A percentile compares a stretch with the other conserved stretches of the same genome.
These are phyloP conservation scores for Carposina sasakii DNA, from an alignment of 1,140 invertebrate species.

Conservation along the genomic window DNA sequence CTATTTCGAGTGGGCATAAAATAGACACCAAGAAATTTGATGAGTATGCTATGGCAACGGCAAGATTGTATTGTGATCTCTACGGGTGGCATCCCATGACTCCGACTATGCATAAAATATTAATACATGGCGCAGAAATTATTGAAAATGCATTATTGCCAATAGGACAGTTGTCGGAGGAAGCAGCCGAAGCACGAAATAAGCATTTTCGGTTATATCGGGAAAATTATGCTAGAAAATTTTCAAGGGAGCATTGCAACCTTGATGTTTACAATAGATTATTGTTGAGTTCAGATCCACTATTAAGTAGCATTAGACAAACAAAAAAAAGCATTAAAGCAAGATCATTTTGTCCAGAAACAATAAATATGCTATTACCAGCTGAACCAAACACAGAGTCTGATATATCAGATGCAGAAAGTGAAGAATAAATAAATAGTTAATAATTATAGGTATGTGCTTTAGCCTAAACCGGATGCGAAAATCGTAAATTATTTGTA, in stretches of 20 bases:
- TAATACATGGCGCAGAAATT: conserved; percentile 28
- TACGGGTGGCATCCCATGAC: conserved; percentile 52
- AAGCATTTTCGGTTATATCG: conserved; percentile 25
- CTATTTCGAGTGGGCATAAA: conserved; percentile 29
- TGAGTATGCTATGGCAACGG: conserved; percentile 25
- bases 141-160: conserved; percentile 15
- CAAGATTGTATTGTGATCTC: conserved; percentile 33
- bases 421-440: too few species aligned
- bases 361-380: not conserved
- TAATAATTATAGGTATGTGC: too few species aligned
- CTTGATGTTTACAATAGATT: conserved; percentile 34
- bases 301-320: conserved; percentile 22
- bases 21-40: conserved; percentile 31
- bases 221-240: conserved; percentile 32
- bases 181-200: conserved; percentile 23
- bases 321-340: not conserved
- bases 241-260: conserved; percentile 30
- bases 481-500: too few species aligned
- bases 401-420: too few species aligned
- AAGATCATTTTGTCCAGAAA: not conserved
- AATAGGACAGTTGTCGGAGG: conserved; percentile 13
- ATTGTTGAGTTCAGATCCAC: conserved; percentile 35
- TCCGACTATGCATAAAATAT: conserved; percentile 46
- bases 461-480: too few species aligned
- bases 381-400: not conserved